Percentiles rank a stretch among this genome's conserved stretches.
Evolutionary conservation across 2,113 vertebrate genomes (phyloP).

Genomic region (Rhizomys pruinosus): DNA sequence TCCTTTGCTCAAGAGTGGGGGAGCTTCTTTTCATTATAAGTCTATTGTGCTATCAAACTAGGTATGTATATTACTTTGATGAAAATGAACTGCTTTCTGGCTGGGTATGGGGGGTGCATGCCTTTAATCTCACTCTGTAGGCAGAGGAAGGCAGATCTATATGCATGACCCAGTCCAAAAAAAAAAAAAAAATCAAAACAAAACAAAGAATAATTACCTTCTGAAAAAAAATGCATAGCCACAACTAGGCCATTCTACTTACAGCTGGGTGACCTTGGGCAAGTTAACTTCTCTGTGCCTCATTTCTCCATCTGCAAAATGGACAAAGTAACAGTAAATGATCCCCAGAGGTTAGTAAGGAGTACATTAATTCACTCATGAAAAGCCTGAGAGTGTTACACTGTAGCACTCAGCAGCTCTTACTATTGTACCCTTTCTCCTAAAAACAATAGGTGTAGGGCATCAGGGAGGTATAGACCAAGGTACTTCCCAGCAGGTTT

Average conservation of each 20-base stretch:
- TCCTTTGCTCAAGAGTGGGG: background rate
- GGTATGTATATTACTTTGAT: background rate
- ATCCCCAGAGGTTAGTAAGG: background rate
- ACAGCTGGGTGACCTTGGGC: slow-evolving; percentile 40
- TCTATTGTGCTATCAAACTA: background rate
- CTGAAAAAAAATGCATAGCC: background rate
- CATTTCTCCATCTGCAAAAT: slow-evolving; percentile 57
- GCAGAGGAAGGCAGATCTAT: background rate
- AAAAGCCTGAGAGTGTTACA: background rate
- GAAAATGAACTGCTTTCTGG: background rate
- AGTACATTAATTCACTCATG: background rate
- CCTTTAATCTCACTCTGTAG: background rate
- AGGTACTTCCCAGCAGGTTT: background rate
- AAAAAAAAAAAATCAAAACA: background rate
- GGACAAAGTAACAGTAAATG: background rate
- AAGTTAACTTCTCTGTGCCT: slow-evolving; percentile 54
- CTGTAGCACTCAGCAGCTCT: background rate
- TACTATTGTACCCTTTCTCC: background rate
- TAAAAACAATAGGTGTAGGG: fast-evolving
- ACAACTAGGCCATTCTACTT: background rate
- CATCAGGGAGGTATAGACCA: background rate
- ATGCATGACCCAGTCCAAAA: background rate
- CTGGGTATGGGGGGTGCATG: background rate
- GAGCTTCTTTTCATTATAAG: background rate
- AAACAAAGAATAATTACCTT: background rate